Evolutionary conservation across 2,797 vertebrate species (phyloP), one percentile per base, ranked within the genome.

Genomic region (Natrix natrix): DNA sequence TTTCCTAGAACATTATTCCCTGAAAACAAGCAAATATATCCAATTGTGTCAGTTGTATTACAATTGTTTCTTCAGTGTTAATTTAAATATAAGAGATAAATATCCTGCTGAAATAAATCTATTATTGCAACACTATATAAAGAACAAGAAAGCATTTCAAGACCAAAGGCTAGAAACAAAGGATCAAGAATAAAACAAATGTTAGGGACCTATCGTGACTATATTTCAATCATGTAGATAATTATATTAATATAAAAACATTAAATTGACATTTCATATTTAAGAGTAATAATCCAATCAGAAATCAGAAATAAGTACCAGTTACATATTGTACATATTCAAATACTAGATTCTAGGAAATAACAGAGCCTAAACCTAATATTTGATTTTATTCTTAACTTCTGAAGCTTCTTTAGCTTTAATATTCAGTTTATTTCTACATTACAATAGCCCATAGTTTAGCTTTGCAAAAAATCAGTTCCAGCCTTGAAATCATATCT

Each of bases 21-120:
- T 91, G 24, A 94, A 95, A 95, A 95, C 87, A 96, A 90, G 95
- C 5, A 95, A 92, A 94, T 91, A n/a, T 95, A 95, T 93, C 94
- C 92, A 94, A 89, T 96, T 95, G 87, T 87, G 86, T 37, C 5
- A 4, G 89, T 92, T 92, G 89, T 94, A 93, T 88, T 90, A 95
- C 93, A 96, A 92, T 94, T 94, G 91, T 94, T 93, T 86, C 59
- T 87, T 43, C 92, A 87, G 83, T 69, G 91, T 86, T 92, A 95
- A 37, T 32, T 90, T 90, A 95, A 93, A 57, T 94, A 87, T 91
- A 94, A 93, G 90, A 94, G 87, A 63, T 87, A 94, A 92, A 54
- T 90, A 94, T 93, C 3, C 28, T 93, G 55, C 89, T 0, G 2
- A 66, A 89, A 92, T 63, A 61, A 88, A 5, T 56, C 87, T 94